These are phyloP conservation scores for Ectemnius cavifrons DNA, from an alignment of 2,888 invertebrate genomes.

Conservation along the genomic window DNA sequence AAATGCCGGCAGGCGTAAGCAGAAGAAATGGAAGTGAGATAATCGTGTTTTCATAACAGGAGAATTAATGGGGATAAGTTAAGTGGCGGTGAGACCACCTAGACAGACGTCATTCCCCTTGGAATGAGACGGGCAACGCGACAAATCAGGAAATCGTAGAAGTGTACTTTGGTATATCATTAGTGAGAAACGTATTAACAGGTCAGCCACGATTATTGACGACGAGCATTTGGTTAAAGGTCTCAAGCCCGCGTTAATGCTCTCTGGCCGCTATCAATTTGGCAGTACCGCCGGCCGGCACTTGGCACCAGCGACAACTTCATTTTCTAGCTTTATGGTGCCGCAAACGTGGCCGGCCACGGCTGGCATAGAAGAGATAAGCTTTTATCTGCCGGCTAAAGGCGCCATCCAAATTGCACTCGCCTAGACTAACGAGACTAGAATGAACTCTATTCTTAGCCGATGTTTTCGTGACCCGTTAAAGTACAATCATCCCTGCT, in stretches of 20 bases:
- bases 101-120: no score
- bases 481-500: no score
- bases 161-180: no score
- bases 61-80: no score
- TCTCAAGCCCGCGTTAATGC: constrained; percentile 17
- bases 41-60: no score
- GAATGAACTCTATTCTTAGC: constrained; percentile 1
- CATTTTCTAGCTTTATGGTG: constrained; percentile 32
- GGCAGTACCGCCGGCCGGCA: constrained; percentile 29
- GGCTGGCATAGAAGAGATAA: background rate
- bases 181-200: background rate
- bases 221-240: constrained; percentile 21
- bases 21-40: no score
- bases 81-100: no score
- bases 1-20: no score
- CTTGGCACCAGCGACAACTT: constrained; percentile 45
- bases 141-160: no score
- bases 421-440: background rate
- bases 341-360: constrained; percentile 26
- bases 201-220: background rate
- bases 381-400: constrained; percentile 17
- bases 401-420: constrained; percentile 30
- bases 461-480: no score
- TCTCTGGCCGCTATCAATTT: constrained; percentile 28
- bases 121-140: no score